These are phyloP conservation scores for Zoanthus solanderi DNA, from an alignment of 92 coral and sea anemone genomes.

Conservation along the genomic window DNA sequence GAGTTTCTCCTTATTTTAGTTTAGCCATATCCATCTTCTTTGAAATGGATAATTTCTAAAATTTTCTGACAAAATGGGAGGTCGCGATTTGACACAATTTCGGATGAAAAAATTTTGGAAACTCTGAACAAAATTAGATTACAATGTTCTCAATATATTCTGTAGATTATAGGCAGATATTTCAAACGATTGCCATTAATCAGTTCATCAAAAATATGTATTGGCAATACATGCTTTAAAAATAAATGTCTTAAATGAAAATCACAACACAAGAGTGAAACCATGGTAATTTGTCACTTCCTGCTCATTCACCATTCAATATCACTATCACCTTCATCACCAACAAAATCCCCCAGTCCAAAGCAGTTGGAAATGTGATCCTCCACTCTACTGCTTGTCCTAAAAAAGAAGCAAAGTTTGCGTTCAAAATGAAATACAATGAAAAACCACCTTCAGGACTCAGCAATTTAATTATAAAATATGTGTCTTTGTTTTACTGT, in stretches of 20 bases:
- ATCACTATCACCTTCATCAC: constrained; percentile 1
- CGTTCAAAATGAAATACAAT: not conserved
- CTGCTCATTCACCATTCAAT: constrained; percentile 2
- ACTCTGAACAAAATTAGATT: too few relatives aligned
- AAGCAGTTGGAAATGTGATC: constrained; percentile 30
- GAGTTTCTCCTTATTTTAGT: too few relatives aligned
- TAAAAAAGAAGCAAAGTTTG: not conserved
- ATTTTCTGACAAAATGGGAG: too few relatives aligned
- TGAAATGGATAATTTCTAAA: too few relatives aligned
- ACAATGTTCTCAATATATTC: not conserved
- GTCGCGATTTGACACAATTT: too few relatives aligned
- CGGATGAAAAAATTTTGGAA: too few relatives aligned
- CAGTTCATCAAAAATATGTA: too few relatives aligned
- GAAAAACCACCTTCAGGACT: too few relatives aligned
- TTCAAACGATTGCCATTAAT: not conserved
- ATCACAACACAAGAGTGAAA: not conserved
- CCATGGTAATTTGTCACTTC: not conserved
- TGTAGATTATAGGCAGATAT: not conserved
- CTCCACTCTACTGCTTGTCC: constrained; percentile 27
- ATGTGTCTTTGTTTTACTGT: too few relatives aligned
- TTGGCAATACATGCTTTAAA: too few relatives aligned
- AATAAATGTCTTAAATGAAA: not conserved
- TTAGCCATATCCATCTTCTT: too few relatives aligned
- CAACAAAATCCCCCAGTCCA: constrained; percentile 5
- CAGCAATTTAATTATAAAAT: too few relatives aligned